Evolutionary conservation across 1,140 invertebrate genomes (phyloP).

Genomic region (Scylla paramamosain): DNA sequence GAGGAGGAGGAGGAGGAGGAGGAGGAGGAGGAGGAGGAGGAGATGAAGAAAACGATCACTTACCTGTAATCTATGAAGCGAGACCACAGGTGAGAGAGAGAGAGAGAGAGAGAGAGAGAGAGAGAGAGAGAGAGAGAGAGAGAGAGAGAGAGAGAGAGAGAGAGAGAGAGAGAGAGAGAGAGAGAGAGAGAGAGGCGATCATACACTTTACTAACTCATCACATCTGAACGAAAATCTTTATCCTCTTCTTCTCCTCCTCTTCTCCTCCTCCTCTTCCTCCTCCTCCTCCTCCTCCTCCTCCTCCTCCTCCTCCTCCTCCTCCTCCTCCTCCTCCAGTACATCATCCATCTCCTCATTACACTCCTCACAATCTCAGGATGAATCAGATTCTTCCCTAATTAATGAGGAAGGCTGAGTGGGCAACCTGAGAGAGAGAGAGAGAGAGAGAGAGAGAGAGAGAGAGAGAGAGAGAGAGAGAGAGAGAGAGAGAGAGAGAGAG

Average conservation of each 20-base stretch:
- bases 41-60: no score
- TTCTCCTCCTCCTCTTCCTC: neutral
- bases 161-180: no score
- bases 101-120: no score
- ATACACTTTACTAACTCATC: neutral
- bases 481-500: constrained; percentile 60
- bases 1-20: neutral
- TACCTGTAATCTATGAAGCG: no score
- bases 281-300: neutral
- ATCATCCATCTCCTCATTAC: constrained; percentile 1
- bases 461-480: constrained; percentile 66
- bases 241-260: neutral
- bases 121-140: no score
- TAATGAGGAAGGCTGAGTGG: constrained; percentile 6
- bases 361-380: neutral
- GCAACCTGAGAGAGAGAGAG: constrained; percentile 48
- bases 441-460: constrained; percentile 52
- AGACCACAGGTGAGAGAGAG: no score
- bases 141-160: no score
- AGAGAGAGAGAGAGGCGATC: neutral
- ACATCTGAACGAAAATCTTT: no score
- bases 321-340: neutral
- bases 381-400: neutral
- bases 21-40: neutral
- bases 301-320: constrained; percentile 8